Evolutionary conservation across 2,797 vertebrate genomes (phyloP), one percentile per base, ranked within the genome.

Genomic region (Dendrocincla tyrannina): DNA sequence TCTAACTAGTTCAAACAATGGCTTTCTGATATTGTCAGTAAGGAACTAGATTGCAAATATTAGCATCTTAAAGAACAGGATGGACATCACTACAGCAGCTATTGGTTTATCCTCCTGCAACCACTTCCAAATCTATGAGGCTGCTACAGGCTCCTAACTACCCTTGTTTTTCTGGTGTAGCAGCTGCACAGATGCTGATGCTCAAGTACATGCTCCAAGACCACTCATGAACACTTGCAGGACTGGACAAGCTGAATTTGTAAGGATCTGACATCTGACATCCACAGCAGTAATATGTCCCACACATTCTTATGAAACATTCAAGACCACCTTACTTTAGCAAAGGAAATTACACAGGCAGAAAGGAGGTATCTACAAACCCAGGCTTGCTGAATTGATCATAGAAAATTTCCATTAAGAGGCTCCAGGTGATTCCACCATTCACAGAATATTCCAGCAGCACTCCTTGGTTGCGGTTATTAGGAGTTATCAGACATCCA

Each of bases 361-460:
- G 81, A 91, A 67, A 89, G 27, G 20, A 89, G 44, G 53, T 63
- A 69, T 91, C 44, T 95, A 98, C 98, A 95, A 97, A 99, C 99
- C 99, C 99, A 4, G 99, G 99, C 85, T 99, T 99, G 97, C 98
- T 99, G 98, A 99, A 99, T 5, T 99, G 98, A 85, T 99, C 99
- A 46, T 99, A 99, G 97, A 99, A 99, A 95, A 99, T 99, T 97
- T 99, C 99, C 52, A 99, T 99, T 84, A 99, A 95, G 42, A 99
- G 97, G 75, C 97, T 99, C 99, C 99, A 99, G 89, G 98, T 99
- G 95, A 99, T 99, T 91, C 99, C 99, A 69, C 99, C 99, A 33
- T 99, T 99, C 94, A 99, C 91, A 88, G 99, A 99, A 97, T 99
- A 99, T 96, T 99, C 99, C 96, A 99, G 97, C 58, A 99, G 98